Percentiles rank a stretch among this genome's conserved stretches.
These are phyloP conservation scores for Platycheirus rosarum DNA, from an alignment of 2,888 invertebrate genomes.

Conservation along the genomic window DNA sequence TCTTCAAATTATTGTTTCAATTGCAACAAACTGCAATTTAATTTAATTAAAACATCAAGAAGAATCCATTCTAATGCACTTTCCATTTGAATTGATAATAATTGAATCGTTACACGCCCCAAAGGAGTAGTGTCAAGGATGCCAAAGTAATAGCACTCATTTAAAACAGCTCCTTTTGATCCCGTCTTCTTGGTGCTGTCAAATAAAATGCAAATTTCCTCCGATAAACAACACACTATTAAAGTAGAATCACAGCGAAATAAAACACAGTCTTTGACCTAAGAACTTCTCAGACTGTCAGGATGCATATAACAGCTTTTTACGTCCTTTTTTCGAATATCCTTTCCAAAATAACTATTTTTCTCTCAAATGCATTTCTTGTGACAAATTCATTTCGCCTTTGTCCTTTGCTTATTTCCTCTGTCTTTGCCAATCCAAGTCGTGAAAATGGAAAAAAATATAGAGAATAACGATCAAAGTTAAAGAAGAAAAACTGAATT, in stretches of 20 bases:
- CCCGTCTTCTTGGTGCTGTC: background rate
- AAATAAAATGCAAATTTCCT: background rate
- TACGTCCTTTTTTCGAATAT: conserved; percentile 3
- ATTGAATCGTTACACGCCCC: too few relatives aligned
- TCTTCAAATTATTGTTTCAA: too few relatives aligned
- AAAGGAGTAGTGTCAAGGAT: background rate
- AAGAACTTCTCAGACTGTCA: too few relatives aligned
- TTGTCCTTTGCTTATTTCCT: conserved; percentile 64
- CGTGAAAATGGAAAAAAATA: conserved; percentile 11
- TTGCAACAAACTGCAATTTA: too few relatives aligned
- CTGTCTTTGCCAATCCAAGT: conserved; percentile 58
- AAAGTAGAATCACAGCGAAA: conserved; percentile 10
- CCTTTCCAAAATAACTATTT: conserved; percentile 34
- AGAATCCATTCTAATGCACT: too few relatives aligned
- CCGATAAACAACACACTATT: background rate
- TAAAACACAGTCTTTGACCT: conserved; percentile 51
- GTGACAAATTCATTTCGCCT: conserved; percentile 72
- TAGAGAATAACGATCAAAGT: conserved; percentile 7
- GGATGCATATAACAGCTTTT: too few relatives aligned
- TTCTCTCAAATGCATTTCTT: conserved; percentile 66
- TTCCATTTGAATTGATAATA: too few relatives aligned
- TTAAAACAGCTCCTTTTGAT: background rate
- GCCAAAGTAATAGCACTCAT: background rate
- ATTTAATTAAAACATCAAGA: too few relatives aligned
- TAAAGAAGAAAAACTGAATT: conserved; percentile 32